These are phyloP conservation scores for Grammomys surdaster DNA, from an alignment of 2,113 vertebrate species.

Conservation along the genomic window DNA sequence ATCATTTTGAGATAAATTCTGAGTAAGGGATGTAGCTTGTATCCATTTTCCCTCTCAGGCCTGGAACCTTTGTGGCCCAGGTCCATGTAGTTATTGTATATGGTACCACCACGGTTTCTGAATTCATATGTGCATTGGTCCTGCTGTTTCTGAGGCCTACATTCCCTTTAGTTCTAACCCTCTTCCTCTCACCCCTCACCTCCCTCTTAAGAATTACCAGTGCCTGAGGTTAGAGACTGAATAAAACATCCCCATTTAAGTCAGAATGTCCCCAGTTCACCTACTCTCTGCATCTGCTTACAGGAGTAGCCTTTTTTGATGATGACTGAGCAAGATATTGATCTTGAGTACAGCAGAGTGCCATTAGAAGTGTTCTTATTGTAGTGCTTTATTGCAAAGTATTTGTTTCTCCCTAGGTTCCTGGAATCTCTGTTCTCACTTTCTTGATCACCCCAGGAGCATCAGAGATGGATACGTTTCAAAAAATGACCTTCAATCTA, in stretches of 20 bases:
- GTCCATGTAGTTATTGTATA: background rate
- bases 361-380: background rate
- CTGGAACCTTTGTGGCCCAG: background rate
- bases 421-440: background rate
- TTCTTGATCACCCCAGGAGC: background rate
- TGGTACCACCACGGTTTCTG: background rate
- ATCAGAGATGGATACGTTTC: background rate
- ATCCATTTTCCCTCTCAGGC: background rate
- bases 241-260: background rate
- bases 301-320: background rate
- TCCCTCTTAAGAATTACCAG: background rate
- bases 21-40: background rate
- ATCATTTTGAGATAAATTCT: background rate
- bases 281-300: background rate
- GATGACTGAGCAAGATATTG: background rate
- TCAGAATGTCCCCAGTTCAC: background rate
- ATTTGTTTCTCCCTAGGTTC: background rate
- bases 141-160: background rate
- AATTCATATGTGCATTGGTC: too few species aligned
- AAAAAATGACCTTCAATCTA: background rate
- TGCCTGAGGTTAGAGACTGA: background rate
- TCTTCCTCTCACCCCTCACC: fast-evolving
- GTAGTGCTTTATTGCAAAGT: background rate
- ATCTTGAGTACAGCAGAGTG: background rate
- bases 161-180: background rate